Conservation (phyloP, 2,888 invertebrate species). For the Eilema depressum region DNA sequence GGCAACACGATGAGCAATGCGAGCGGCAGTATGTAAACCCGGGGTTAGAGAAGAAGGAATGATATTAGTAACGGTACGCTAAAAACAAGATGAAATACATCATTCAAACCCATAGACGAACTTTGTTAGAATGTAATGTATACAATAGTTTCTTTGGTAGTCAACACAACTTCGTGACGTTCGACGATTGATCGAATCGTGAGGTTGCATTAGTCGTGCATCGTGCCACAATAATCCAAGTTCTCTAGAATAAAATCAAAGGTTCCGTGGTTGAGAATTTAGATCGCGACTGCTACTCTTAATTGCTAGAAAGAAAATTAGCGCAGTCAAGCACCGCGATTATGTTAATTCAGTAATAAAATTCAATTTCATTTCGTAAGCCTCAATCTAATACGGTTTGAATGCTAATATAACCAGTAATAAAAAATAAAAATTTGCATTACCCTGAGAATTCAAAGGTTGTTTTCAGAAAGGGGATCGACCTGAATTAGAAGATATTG, state of each 20-base stretch:
- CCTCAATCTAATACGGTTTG: constrained; percentile 14
- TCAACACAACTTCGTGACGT: constrained; percentile 35
- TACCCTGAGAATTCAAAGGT: constrained; percentile 20
- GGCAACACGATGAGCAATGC: too few species aligned
- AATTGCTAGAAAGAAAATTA: constrained; percentile 1
- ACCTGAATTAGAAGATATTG: constrained; percentile 33
- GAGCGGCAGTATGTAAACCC: too few species aligned
- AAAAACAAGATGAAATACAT: too few species aligned
- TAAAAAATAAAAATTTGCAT: constrained; percentile 15
- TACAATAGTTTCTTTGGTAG: constrained; percentile 22
- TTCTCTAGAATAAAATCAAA: constrained; percentile 16
- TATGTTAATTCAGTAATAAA: constrained; percentile 18
- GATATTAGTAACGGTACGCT: too few species aligned
- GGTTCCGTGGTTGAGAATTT: constrained; percentile 27
- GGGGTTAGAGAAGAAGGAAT: too few species aligned
- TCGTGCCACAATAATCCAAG: constrained; percentile 29
- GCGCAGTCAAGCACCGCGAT: background rate
- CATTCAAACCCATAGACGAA: background rate
- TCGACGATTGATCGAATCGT: constrained; percentile 52
- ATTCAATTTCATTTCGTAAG: constrained; percentile 24
- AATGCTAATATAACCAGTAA: constrained; percentile 13
- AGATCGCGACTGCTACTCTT: constrained; percentile 24
- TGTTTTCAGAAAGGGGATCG: constrained; percentile 19
- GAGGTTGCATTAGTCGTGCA: constrained; percentile 47
- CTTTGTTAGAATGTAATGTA: constrained; percentile 20